Evolutionary conservation across 2,797 vertebrate genomes (phyloP).

Genomic region (Hapalemur alaotrensis): DNA sequence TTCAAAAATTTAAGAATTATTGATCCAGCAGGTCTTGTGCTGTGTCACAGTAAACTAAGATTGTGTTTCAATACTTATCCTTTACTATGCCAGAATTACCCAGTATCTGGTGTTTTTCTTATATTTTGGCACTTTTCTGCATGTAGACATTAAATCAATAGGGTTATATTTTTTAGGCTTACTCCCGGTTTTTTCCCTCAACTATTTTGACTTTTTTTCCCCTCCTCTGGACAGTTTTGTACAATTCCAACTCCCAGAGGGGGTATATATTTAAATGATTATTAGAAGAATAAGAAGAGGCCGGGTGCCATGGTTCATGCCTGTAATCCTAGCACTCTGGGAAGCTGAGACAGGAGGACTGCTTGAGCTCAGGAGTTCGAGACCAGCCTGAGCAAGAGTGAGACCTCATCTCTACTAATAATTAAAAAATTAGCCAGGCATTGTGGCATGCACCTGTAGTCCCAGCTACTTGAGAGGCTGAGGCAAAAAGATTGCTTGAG

Average conservation of each 20-base stretch:
- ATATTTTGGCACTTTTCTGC: not conserved
- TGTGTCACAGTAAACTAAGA: not conserved
- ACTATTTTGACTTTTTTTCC: not conserved
- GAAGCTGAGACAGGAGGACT: too few species aligned
- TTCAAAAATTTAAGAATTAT: not conserved
- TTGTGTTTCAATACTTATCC: not conserved
- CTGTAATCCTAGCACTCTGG: too few species aligned
- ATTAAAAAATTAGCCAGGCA: too few species aligned
- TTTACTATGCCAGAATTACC: not conserved
- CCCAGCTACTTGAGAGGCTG: too few species aligned
- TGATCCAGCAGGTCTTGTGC: not conserved
- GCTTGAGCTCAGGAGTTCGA: too few species aligned
- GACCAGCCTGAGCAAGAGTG: too few species aligned
- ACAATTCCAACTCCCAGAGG: not conserved
- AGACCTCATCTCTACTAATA: too few species aligned
- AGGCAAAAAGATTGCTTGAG: too few species aligned
- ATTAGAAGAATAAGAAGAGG: not conserved
- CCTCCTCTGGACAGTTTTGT: not conserved
- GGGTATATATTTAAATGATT: not conserved
- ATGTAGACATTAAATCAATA: not conserved
- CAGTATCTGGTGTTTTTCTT: not conserved
- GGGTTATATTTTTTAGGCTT: not conserved
- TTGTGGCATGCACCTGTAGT: too few species aligned
- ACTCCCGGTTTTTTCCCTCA: not conserved
- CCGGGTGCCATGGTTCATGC: too few species aligned